Evolutionary conservation across 2,797 vertebrate genomes (phyloP).

Genomic region (Phataginus tetradactyla): DNA sequence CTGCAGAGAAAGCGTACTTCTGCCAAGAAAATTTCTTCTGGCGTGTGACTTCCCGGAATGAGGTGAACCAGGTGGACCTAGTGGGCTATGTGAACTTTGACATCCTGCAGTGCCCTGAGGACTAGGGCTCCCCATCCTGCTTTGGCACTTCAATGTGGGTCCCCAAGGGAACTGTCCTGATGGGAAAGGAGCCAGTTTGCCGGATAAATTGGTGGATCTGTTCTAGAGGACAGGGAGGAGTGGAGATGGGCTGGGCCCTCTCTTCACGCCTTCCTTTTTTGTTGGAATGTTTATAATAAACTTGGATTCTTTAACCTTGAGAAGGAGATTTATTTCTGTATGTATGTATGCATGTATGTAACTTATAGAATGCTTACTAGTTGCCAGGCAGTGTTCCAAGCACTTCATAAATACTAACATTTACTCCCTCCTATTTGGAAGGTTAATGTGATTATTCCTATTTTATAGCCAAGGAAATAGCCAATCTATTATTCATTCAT

Average conservation of each 20-base stretch:
- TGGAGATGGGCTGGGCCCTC: slow-evolving; percentile 65
- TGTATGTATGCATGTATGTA: not conserved
- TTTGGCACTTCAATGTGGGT: not conserved
- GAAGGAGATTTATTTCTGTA: not conserved
- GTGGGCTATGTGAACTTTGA: slow-evolving; percentile 93
- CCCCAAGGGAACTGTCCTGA: not conserved
- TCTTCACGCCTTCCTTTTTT: slow-evolving; percentile 38
- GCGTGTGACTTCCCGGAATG: slow-evolving; percentile 90
- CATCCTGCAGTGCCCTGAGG: slow-evolving; percentile 91
- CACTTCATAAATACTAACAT: slow-evolving; percentile 10
- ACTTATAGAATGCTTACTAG: not conserved
- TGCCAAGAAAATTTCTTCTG: slow-evolving; percentile 93
- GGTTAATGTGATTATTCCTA: slow-evolving; percentile 33
- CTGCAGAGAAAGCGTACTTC: slow-evolving; percentile 93
- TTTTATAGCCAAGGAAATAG: slow-evolving; percentile 10
- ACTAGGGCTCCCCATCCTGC: slow-evolving; percentile 59
- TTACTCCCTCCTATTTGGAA: slow-evolving; percentile 20
- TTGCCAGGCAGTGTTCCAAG: not conserved
- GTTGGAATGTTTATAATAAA: slow-evolving; percentile 77
- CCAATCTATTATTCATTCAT: slow-evolving; percentile 3
- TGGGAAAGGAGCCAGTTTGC: slow-evolving; percentile 57
- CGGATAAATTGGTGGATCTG: slow-evolving; percentile 9
- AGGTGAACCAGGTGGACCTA: slow-evolving; percentile 93
- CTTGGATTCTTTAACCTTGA: slow-evolving; percentile 38
- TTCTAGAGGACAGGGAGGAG: slow-evolving; percentile 3